These are phyloP conservation scores for Chamaetylas fuelleborni DNA, from an alignment of 2,113 vertebrate species.

Conservation along the genomic window DNA sequence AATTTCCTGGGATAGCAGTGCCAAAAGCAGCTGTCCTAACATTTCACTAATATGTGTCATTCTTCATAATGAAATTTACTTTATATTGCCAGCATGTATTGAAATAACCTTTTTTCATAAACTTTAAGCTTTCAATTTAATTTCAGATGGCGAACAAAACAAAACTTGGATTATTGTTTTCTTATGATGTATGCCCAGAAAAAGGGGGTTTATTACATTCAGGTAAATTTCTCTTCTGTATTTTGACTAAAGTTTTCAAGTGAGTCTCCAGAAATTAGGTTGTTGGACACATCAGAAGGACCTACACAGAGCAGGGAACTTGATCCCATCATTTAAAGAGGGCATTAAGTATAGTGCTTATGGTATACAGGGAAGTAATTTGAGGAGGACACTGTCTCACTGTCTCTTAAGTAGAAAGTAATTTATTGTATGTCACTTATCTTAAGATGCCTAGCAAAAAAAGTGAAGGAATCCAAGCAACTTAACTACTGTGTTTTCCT, in stretches of 20 bases:
- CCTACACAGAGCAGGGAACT: not conserved
- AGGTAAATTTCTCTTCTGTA: conserved; percentile 77
- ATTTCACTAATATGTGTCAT: not conserved
- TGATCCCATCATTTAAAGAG: not conserved
- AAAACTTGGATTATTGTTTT: conserved; percentile 98
- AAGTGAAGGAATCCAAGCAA: not conserved
- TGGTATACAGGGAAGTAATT: not conserved
- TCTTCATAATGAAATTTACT: not conserved
- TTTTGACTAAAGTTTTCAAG: not conserved
- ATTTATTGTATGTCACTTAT: not conserved
- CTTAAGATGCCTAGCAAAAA: not conserved
- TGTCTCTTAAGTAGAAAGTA: not conserved
- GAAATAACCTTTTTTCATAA: not conserved
- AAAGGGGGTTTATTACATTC: conserved; percentile 95
- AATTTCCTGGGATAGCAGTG: not conserved
- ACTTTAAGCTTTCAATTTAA: conserved; percentile 13
- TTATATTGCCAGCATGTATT: not conserved
- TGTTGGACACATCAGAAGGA: not conserved
- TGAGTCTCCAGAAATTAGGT: not conserved
- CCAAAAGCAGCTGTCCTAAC: conserved; percentile 8
- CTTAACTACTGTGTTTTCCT: not conserved
- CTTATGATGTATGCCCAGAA: conserved; percentile 99
- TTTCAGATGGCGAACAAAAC: conserved; percentile 96
- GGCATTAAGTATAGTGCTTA: not conserved
- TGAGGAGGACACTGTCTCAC: not conserved